These are phyloP conservation scores for Allacma fusca DNA, from an alignment of 2,888 invertebrate genomes.

Conservation along the genomic window DNA sequence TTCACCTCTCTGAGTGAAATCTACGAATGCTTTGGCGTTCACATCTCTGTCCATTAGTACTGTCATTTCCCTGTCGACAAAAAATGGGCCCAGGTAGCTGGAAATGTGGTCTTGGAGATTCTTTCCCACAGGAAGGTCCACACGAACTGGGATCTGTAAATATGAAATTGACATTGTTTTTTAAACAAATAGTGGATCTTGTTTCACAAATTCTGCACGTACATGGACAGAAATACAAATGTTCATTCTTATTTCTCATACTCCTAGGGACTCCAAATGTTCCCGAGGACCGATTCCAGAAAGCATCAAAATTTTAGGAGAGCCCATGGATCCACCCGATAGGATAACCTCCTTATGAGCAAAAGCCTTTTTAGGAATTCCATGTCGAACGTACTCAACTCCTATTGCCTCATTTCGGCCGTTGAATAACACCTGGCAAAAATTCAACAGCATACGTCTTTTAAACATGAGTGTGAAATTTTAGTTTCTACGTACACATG, in stretches of 20 bases:
- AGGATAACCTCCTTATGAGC: constrained; percentile 54
- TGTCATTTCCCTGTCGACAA: constrained; percentile 52
- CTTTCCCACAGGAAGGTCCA: constrained; percentile 57
- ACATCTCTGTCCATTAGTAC: constrained; percentile 59
- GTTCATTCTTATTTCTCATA: too few relatives aligned
- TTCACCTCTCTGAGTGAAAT: constrained; percentile 54
- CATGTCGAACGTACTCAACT: constrained; percentile 58
- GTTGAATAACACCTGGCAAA: constrained; percentile 54
- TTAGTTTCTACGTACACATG: too few relatives aligned
- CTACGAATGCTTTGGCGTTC: constrained; percentile 48
- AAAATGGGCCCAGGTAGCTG: constrained; percentile 56
- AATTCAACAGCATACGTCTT: too few relatives aligned
- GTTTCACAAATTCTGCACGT: too few relatives aligned
- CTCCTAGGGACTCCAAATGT: constrained; percentile 51
- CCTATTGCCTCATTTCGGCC: constrained; percentile 53
- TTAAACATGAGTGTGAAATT: too few relatives aligned
- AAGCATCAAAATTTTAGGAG: constrained; percentile 55
- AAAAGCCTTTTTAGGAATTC: constrained; percentile 49
- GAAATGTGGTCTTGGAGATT: constrained; percentile 55
- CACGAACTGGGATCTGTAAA: constrained; percentile 53
- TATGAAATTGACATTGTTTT: not conserved
- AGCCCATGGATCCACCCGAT: constrained; percentile 53
- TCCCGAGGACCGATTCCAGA: constrained; percentile 55
- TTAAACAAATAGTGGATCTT: too few relatives aligned
- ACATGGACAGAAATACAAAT: too few relatives aligned